Conservation (phyloP, 2,888 invertebrate genomes). For the Dorcus hopei region DNA sequence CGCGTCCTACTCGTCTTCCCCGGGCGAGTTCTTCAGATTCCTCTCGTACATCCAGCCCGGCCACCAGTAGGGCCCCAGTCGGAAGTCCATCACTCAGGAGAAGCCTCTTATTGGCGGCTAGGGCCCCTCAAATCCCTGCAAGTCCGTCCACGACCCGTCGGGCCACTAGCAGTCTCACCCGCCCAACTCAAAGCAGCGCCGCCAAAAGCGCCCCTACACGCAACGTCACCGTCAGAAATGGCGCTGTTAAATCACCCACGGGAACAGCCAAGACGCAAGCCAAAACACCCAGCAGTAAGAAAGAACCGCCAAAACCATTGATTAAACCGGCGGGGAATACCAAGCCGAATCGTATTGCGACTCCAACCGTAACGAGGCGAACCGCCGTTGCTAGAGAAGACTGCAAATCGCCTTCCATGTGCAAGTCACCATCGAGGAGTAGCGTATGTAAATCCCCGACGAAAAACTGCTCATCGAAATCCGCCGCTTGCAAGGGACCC, state of each 20-base stretch:
- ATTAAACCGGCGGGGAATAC: conserved; percentile 4
- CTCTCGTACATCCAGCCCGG: conserved; percentile 67
- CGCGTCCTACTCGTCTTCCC: conserved; percentile 39
- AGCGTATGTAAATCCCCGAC: conserved; percentile 11
- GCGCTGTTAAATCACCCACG: conserved; percentile 13
- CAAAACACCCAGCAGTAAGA: conserved; percentile 11
- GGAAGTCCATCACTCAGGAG: conserved; percentile 51
- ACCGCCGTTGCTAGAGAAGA: conserved; percentile 5
- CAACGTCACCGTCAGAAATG: conserved; percentile 18
- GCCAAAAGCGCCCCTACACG: conserved; percentile 52
- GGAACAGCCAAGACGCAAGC: conserved; percentile 11
- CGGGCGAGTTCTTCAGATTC: conserved; percentile 55
- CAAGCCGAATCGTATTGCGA: conserved; percentile 7
- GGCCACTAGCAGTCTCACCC: conserved; percentile 50
- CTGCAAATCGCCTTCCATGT: conserved; percentile 17
- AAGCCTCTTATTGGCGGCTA: conserved; percentile 54
- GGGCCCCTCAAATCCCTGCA: conserved; percentile 51
- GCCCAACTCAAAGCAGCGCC: conserved; percentile 59
- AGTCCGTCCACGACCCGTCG: conserved; percentile 52
- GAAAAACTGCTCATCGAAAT: conserved; percentile 9
- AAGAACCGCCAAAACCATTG: conserved; percentile 9
- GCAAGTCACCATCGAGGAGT: conserved; percentile 12
- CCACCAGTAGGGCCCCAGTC: conserved; percentile 36
- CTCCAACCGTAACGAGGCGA: conserved; percentile 13
- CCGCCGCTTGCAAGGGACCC: conserved; percentile 9